A percentile compares a stretch with the other conserved stretches of the same genome.
phyloP scores from a whole-genome alignment of 2,797 vertebrate genomes.

The Thunnus albacares region DNA sequence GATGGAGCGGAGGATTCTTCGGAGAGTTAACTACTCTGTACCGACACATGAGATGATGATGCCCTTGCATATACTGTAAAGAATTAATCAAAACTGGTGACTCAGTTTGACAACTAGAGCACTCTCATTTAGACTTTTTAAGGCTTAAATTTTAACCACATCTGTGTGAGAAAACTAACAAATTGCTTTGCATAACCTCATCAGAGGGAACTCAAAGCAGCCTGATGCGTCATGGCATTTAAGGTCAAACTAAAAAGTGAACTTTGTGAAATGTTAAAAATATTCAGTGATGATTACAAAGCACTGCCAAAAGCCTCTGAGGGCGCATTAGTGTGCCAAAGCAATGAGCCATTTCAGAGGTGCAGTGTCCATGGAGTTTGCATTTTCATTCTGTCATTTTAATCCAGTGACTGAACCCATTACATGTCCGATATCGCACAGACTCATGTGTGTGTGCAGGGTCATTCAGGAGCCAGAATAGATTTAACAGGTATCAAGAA shows the following conservation, averaged over 20 bases:
- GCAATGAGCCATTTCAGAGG: constrained; percentile 51
- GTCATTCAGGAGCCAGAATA: constrained; percentile 49
- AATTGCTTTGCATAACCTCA: constrained; percentile 61
- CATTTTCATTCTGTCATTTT: constrained; percentile 55
- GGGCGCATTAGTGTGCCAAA: constrained; percentile 42
- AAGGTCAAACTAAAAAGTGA: constrained; percentile 61
- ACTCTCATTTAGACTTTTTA: constrained; percentile 62
- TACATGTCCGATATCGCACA: constrained; percentile 49
- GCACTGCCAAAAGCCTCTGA: constrained; percentile 43
- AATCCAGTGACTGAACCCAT: constrained; percentile 57
- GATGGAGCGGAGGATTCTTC: background rate
- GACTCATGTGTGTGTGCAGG: constrained; percentile 21
- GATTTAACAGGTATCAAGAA: constrained; percentile 72
- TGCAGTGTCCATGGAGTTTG: constrained; percentile 46
- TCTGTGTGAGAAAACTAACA: constrained; percentile 60
- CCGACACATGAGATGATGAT: constrained; percentile 37
- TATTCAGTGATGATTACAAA: constrained; percentile 62
- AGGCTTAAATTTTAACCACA: constrained; percentile 53
- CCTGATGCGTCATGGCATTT: constrained; percentile 47
- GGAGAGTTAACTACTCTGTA: constrained; percentile 10
- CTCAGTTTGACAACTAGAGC: constrained; percentile 50
- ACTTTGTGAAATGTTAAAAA: constrained; percentile 61
- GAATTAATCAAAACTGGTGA: constrained; percentile 57
- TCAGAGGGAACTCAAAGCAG: constrained; percentile 50
- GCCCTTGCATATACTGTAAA: constrained; percentile 24